Evolutionary conservation across 1,140 invertebrate species (phyloP), one percentile per base, ranked within the genome.

Genomic region (Aphidius gifuensis): DNA sequence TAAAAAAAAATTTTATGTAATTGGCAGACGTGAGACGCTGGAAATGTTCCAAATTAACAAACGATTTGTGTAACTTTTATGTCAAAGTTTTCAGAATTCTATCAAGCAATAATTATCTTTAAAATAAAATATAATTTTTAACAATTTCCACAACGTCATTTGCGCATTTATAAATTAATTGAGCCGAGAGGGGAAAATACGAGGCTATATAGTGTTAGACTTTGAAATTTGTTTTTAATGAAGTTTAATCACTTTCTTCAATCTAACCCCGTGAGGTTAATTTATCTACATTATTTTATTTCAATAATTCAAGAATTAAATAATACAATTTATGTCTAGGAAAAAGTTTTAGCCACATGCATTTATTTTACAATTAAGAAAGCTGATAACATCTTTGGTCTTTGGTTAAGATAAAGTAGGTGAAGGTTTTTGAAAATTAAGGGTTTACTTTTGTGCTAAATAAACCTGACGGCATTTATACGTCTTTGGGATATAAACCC

Each of bases 21-120:
- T 55, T 55, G 53, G 53, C 53, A 55, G 43, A 42, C 39, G 53
- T 55, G 53, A 55, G 53, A 55, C 43, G 42, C 43, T 55, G 53
- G 53, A 38, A 21, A 40, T 9, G 3, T 55, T 42, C 53, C 53
- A 55, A 55, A 55, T 55, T 55, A 55, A 40, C 53, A 38, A 55
- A 39, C 53, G 39, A 55, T 55, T 55, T 40, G 40, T 11, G 40
- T 40, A 32, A 32, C 2, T 32, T 32, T 32, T 32, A 32, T 32
- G 1, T 32, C 2, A 16, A 16, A 32, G 23, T 32, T 32, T 32
- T 32, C 4, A 32, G 23, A 32, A 32, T 32, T 32, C 23, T 32
- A 32, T 32, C 2, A 32, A 32, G 23, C 4, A 32, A 32, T 3
- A 32, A 32, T 32, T 32, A 32, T 32, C 4, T 32, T 3, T 3